Base-by-base conservation (phyloP, 2,113 vertebrate genomes). In the Lepidothrix coronata region DNA sequence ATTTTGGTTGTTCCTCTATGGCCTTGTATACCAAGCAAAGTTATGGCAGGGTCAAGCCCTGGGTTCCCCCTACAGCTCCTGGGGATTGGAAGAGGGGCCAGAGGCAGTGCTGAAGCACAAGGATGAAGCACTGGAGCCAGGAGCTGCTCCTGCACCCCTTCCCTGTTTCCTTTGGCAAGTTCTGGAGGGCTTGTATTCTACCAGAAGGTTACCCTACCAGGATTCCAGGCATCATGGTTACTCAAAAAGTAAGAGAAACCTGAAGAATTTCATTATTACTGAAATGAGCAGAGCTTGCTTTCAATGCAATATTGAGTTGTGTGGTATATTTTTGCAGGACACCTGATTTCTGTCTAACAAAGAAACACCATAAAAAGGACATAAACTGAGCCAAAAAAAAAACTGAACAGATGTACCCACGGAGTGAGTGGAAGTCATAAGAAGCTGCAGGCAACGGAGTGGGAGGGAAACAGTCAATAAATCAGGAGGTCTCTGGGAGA, bases 1-100 rank as follows among this genome's bases (percentile, higher is more conserved):
- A 62, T 85, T 95, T 89, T 35, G 46, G 76, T 84, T 87, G 70
- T 67, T 95, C 80, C 94, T 94, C 95, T 92, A 63, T 8, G 37
- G 73, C 84, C 93, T 96, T 22, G 59, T 96, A 96, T 94, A 88
- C 72, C 9, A 31, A 88, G 83, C 84, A 44, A 80, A 8, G 12
- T 80, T 76, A 66, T 5, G 31, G 85, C 39, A 43, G 73, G 82
- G 39, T 61, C 91, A 91, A 75, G 85, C 80, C 48, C 20, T 4
- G 37, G 25, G 31, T 0, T 86, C 14, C 67, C 54, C 25, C 28
- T 15, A 1, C 44, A 43, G 63, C 25, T 84, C 55, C 23, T 0
- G 3, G 24, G 35, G 27, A 35, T 27, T 1, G 5, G 59, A 35
- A 30, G 63, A 92, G 80, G 70, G 71, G 75, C 80, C 93, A 86